These are phyloP conservation scores for Arothron firmamentum DNA, from an alignment of 2,113 vertebrate genomes.

Conservation along the genomic window DNA sequence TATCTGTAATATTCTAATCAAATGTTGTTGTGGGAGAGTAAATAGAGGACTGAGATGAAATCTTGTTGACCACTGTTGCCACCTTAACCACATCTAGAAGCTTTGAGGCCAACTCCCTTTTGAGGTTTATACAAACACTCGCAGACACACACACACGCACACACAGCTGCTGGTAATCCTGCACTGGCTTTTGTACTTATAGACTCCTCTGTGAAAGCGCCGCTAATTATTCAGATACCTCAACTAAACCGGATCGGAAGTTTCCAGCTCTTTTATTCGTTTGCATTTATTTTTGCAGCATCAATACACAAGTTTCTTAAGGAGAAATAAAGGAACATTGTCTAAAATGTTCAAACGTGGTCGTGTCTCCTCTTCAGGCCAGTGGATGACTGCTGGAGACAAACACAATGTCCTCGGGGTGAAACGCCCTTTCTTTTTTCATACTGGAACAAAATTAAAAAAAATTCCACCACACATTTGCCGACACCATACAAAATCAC, in stretches of 20 bases:
- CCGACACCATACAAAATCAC: conserved; percentile 52
- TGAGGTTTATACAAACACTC: conserved; percentile 11
- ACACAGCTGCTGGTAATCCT: conserved; percentile 49
- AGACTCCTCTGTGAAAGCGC: conserved; percentile 36
- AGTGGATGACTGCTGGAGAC: conserved; percentile 40
- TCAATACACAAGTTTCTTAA: conserved; percentile 7
- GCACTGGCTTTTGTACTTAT: conserved; percentile 26
- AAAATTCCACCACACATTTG: conserved; percentile 42
- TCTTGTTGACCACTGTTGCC: conserved; percentile 49
- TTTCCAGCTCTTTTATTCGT: conserved; percentile 14
- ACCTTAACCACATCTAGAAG: conserved; percentile 56
- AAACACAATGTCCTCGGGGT: conserved; percentile 25
- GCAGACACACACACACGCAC: conserved; percentile 10
- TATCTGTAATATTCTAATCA: conserved; percentile 27
- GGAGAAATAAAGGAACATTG: conserved; percentile 38
- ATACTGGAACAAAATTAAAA: conserved; percentile 14
- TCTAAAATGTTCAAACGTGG: conserved; percentile 31
- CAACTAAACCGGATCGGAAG: conserved; percentile 6
- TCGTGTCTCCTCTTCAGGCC: conserved; percentile 29
- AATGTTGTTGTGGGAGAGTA: conserved; percentile 30
- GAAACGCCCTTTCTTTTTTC: conserved; percentile 44
- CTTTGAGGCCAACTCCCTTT: conserved; percentile 43
- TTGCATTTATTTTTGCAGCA: background rate
- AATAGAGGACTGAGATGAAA: conserved; percentile 37
- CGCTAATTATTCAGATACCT: conserved; percentile 46